These are phyloP conservation scores for Artemia sinica DNA, from an alignment of 2,888 invertebrate genomes.

Conservation along the genomic window DNA sequence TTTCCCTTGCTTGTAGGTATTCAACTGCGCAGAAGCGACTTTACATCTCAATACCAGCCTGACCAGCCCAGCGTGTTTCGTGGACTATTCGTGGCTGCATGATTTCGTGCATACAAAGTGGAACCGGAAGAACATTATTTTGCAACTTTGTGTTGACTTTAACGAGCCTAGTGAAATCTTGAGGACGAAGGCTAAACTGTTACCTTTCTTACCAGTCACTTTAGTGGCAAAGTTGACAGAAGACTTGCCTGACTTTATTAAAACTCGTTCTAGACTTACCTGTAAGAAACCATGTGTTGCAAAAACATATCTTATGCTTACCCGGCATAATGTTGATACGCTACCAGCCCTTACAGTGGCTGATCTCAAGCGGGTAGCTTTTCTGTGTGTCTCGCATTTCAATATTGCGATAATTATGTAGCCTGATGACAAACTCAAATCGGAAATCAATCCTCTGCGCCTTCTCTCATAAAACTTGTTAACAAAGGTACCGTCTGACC, in stretches of 20 bases:
- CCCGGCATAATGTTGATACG: too few relatives aligned
- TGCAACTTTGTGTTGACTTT: conserved; percentile 3
- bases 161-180: background rate
- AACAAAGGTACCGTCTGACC: background rate
- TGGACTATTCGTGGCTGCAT: too few relatives aligned
- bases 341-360: too few relatives aligned
- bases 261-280: conserved; percentile 1
- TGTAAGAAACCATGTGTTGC: conserved; percentile 6
- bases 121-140: too few relatives aligned
- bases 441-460: too few relatives aligned
- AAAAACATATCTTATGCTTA: conserved; percentile 5
- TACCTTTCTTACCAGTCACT: background rate
- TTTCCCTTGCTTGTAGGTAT: background rate
- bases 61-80: too few relatives aligned
- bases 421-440: too few relatives aligned
- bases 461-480: too few relatives aligned
- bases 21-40: conserved; percentile 26
- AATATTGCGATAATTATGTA: too few relatives aligned
- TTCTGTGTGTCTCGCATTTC: too few relatives aligned
- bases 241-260: background rate
- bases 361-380: background rate
- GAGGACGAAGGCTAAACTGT: background rate
- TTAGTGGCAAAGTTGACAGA: background rate
- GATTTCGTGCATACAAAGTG: too few relatives aligned
- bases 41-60: too few relatives aligned